Evolutionary conservation across 1,140 invertebrate genomes (phyloP).

Genomic region (Mactra quadrangularis): DNA sequence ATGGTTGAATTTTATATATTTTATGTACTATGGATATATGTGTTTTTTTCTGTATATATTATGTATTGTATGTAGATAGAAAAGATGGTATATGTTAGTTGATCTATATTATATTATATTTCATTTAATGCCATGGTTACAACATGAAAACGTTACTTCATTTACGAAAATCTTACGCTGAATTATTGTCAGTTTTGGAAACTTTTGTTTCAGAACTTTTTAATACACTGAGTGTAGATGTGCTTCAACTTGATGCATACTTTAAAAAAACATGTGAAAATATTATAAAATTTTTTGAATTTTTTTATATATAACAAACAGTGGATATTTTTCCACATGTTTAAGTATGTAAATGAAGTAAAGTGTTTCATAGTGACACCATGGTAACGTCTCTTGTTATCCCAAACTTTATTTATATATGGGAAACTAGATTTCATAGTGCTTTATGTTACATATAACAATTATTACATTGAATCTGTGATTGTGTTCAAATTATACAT

Average conservation of each 20-base stretch:
- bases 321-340: background rate
- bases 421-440: constrained; percentile 36
- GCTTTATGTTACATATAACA: constrained; percentile 26
- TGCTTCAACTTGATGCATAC: background rate
- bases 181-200: background rate
- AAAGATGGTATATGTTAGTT: constrained; percentile 8
- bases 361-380: constrained; percentile 3
- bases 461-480: constrained; percentile 41
- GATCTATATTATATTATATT: background rate
- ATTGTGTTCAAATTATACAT: constrained; percentile 35
- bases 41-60: constrained; percentile 30
- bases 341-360: background rate
- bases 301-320: too few species aligned
- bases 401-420: background rate
- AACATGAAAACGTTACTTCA: background rate
- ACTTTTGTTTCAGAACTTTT: background rate
- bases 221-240: background rate
- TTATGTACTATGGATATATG: constrained; percentile 26
- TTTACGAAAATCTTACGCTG: background rate
- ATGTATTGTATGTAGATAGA: constrained; percentile 45
- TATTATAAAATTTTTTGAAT: background rate
- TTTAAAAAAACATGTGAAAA: background rate
- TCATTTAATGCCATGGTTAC: background rate
- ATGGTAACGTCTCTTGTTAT: background rate
- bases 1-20: background rate